phyloP scores from a whole-genome alignment of 2,888 invertebrate species.

The Tuberolachnus salignus region DNA sequence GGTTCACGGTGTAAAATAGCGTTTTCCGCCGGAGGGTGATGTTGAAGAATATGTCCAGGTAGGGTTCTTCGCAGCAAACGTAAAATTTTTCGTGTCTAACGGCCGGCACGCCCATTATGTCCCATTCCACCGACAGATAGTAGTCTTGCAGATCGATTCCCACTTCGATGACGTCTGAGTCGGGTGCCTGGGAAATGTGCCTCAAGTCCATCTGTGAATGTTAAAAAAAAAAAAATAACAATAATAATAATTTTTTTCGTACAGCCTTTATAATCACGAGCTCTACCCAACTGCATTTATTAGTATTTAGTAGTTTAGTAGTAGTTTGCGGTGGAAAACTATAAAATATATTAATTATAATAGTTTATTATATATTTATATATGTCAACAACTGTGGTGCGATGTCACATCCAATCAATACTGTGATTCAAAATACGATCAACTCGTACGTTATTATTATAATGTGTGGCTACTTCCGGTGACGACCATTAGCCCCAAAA shows the following conservation, averaged over 20 bases:
- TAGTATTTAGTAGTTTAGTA: too few relatives aligned
- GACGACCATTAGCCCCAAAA: not conserved
- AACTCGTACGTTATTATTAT: not conserved
- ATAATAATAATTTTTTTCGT: not conserved
- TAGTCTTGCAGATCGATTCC: conserved; percentile 93
- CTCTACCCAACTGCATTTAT: not conserved
- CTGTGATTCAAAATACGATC: conserved; percentile 13
- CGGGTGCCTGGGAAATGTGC: conserved; percentile 84
- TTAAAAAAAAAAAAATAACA: conserved; percentile 14
- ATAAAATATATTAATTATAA: not conserved
- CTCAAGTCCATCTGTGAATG: conserved; percentile 84
- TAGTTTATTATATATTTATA: too few relatives aligned
- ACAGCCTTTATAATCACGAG: not conserved
- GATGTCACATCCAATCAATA: conserved; percentile 3
- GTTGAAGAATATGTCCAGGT: conserved; percentile 97
- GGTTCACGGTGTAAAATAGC: conserved; percentile 95
- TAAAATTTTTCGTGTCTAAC: conserved; percentile 90
- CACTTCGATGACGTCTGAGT: conserved; percentile 85
- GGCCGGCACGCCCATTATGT: conserved; percentile 91
- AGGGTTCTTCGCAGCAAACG: conserved; percentile 96
- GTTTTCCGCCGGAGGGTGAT: conserved; percentile 93
- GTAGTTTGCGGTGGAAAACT: not conserved
- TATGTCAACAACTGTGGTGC: conserved; percentile 16
- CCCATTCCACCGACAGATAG: conserved; percentile 98
- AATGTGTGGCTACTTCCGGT: conserved; percentile 13